Evolutionary conservation across 2,113 vertebrate species (phyloP).

Genomic region (Cyprinus carpio): DNA sequence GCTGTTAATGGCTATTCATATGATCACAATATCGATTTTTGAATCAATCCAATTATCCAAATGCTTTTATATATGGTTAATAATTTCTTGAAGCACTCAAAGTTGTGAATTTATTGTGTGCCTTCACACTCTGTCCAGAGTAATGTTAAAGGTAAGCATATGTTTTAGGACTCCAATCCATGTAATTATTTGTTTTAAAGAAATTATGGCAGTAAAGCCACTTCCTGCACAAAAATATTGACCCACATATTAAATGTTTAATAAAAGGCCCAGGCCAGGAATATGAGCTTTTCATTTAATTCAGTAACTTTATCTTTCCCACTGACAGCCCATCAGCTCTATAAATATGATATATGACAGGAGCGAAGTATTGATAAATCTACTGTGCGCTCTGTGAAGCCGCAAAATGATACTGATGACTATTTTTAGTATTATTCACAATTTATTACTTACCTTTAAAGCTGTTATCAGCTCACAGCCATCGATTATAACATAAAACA

Average conservation of each 20-base stretch:
- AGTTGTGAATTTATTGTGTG: conserved; percentile 51
- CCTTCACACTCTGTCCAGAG: conserved; percentile 14
- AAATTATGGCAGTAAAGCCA: conserved; percentile 7
- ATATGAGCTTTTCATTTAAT: not conserved
- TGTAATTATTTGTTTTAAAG: conserved; percentile 25
- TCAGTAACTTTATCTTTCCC: conserved; percentile 1
- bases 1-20: conserved; percentile 63
- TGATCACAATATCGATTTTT: conserved; percentile 55
- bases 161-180: not conserved
- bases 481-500: not conserved
- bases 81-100: conserved; percentile 65
- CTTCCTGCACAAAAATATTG: conserved; percentile 8
- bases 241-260: conserved; percentile 6
- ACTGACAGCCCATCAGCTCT: conserved; percentile 28
- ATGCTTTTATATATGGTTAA: conserved; percentile 63
- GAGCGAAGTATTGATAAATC: not conserved
- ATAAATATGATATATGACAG: conserved; percentile 22
- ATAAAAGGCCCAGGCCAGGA: not conserved
- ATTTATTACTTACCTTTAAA: conserved; percentile 26
- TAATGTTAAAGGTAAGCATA: not conserved
- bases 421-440: conserved; percentile 13
- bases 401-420: not conserved
- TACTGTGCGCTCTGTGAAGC: not conserved
- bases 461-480: not conserved
- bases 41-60: conserved; percentile 63